Base-by-base conservation (phyloP, 1,140 invertebrate genomes). In the Vanessa tameamea region DNA sequence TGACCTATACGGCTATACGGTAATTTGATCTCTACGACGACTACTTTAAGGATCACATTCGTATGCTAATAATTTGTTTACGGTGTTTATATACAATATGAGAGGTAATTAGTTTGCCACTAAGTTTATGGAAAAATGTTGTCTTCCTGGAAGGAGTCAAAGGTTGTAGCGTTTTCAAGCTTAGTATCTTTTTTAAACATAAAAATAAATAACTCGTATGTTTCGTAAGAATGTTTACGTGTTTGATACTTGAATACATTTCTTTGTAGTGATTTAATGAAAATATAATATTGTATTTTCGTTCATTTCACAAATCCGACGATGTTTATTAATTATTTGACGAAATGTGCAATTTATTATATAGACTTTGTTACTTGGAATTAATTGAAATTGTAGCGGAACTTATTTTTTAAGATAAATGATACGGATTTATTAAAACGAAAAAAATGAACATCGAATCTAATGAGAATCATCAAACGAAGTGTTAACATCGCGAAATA, bases 401-500 rank as follows among this genome's bases (percentile, higher is more conserved):
- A 53, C 47, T 61, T 53, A 53, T 53, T 53, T 53, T 43, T 53
- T 57, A 57, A 69, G 66, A 74, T 69, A 26, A 65, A 74, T 69
- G 43, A 12, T 47, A 50, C 23, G 55, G 47, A 74, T 74, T 69
- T 69, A 74, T 74, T 50, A 48, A 43, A 74, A 47, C 72, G 64
- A 74, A 74, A 64, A 75, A 9, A 43, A 67, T 67, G 51, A 50
- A 66, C 64, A 75, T 75, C 57, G 57, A 47, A 37, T 75, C 71
- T 75, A 75, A 75, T 75, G 73, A 75, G 69, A n/a, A 23, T 31
- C 64, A 71, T 72, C 69, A 67, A 69, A 71, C 70, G 69, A 75
- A 47, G 73, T 75, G 73, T 76, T 74, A 76, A 73, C 64, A 53
- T 68, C 8, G 20, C 57, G 65, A 63, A 75, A 71, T 75, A 63